These are phyloP conservation scores for Mormyrus lacerda DNA, from an alignment of 2,113 vertebrate genomes.

Conservation along the genomic window DNA sequence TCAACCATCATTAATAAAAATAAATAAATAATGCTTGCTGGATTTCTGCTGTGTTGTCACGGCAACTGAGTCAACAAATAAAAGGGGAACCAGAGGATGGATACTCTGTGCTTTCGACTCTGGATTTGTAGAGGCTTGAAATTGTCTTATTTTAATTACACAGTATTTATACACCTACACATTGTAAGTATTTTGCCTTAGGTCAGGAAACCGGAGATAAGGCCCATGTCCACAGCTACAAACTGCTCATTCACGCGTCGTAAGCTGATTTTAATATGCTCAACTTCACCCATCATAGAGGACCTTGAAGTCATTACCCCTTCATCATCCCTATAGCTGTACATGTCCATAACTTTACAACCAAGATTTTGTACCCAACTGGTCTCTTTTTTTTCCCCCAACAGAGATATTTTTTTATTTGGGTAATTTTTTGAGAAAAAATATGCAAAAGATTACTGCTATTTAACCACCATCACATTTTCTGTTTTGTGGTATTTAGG, in stretches of 20 bases:
- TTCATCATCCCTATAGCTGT: neutral
- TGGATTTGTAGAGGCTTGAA: neutral
- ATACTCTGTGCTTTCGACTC: neutral
- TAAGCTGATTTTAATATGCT: neutral
- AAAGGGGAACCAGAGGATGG: neutral
- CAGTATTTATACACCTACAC: neutral
- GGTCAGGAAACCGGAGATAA: neutral
- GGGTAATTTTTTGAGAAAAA: neutral
- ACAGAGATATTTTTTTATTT: neutral
- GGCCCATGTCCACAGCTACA: neutral
- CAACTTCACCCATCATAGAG: neutral
- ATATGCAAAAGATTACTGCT: neutral
- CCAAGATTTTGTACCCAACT: neutral
- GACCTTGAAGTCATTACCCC: neutral
- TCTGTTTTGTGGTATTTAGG: neutral
- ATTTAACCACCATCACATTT: neutral
- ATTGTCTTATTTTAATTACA: neutral
- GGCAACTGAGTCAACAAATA: conserved; percentile 12
- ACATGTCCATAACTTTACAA: neutral
- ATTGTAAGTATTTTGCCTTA: neutral
- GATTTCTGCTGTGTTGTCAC: conserved; percentile 7
- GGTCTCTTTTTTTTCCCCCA: neutral
- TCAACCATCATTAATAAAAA: neutral
- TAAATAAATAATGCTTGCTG: neutral
- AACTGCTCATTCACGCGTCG: neutral